These are phyloP conservation scores for Pyrocoelia pectoralis DNA, from an alignment of 2,888 invertebrate species.

Conservation along the genomic window DNA sequence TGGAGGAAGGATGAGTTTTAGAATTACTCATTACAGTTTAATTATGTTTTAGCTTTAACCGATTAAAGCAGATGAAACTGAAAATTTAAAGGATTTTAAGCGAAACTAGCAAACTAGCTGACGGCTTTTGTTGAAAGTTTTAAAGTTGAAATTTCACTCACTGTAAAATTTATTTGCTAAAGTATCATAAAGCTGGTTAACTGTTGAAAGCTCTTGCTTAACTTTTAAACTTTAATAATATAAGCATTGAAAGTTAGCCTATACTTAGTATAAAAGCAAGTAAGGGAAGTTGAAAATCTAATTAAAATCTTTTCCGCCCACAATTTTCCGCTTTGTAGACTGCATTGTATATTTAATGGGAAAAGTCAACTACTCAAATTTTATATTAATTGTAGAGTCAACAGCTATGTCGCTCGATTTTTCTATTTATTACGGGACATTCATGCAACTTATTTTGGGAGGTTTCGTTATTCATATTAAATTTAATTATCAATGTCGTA, in stretches of 20 bases:
- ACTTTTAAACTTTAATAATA: constrained; percentile 31
- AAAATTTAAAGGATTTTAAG: background rate
- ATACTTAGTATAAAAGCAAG: constrained; percentile 16
- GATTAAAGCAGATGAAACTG: background rate
- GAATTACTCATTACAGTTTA: background rate
- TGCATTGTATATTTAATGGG: constrained; percentile 20
- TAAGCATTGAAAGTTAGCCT: constrained; percentile 24
- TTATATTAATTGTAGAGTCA: constrained; percentile 14
- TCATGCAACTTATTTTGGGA: background rate
- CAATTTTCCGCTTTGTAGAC: constrained; percentile 23
- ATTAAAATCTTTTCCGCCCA: constrained; percentile 31
- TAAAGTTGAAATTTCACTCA: constrained; percentile 7
- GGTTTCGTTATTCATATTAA: background rate
- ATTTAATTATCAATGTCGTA: background rate
- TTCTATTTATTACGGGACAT: background rate
- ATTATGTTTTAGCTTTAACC: too few species aligned
- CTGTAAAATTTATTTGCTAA: constrained; percentile 21
- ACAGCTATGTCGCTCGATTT: background rate
- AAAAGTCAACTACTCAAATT: constrained; percentile 15
- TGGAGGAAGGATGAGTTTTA: background rate
- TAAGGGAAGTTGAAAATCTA: constrained; percentile 30
- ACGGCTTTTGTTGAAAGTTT: constrained; percentile 9
- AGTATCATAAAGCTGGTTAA: constrained; percentile 27
- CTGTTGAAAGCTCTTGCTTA: constrained; percentile 29
- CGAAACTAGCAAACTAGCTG: background rate